Evolutionary conservation across 2,797 vertebrate genomes (phyloP), one percentile per base, ranked within the genome.

Genomic region (Leucoraja ocellata): DNA sequence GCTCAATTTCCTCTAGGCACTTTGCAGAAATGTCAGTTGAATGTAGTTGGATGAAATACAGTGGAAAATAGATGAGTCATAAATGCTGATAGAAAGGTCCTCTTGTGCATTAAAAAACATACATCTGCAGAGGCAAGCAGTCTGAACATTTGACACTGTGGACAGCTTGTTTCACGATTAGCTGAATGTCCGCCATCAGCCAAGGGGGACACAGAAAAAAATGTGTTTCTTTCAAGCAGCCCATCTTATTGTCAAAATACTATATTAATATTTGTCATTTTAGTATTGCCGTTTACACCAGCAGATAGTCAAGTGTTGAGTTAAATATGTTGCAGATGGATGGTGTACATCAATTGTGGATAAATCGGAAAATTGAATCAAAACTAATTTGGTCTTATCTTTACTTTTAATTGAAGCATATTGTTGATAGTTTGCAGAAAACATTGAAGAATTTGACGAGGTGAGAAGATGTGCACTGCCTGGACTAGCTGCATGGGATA

Each of bases 161-260:
- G 90, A 54, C 90, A 92, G 71, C 71, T 92, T 92, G 90, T 76
- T 76, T 76, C 90, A 92, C 71, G 28, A 46, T 92, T 92, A 76
- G 71, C 39, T 92, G 71, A 76, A 58, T 92, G 90, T 76, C 23
- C 90, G 58, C 71, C 28, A 39, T 74, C 39, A 28, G 68, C 39
- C 90, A 23, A 39, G 46, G 90, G 90, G 88, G 88, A 54, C 90
- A 46, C 25, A 74, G 71, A 76, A 73, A 54, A 54, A 54, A 92
- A 23, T 76, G 58, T 92, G 71, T 92, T 92, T 39, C 90, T 58
- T 76, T 54, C 39, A 92, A 46, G 39, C 76, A 92, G 71, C 90
- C 65, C 39, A 92, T 76, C 90, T 76, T 92, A 92, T 92, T 76
- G 71, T 92, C 90, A 92, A 92, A 92, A 76, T 92, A 92, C n/a